Base-by-base conservation (phyloP, 2,113 vertebrate genomes). In the Tichodroma muraria region DNA sequence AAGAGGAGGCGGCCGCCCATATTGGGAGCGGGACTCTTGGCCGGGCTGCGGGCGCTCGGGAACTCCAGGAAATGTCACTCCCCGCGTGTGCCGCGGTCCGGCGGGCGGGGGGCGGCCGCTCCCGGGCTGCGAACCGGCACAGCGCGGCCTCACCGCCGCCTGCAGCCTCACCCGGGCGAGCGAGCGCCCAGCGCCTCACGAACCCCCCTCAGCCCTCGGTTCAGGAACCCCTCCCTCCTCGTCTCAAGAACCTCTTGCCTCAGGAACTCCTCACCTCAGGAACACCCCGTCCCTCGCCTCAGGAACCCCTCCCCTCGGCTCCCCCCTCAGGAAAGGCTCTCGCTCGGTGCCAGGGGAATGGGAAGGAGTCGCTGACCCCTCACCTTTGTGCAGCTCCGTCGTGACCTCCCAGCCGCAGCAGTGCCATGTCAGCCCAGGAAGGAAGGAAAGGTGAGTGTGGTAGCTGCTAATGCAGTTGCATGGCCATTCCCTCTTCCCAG, bases 261-360 rank as follows among this genome's bases (percentile, higher is more conserved):
- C 59, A 42, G 33, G 23, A 20, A 4, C 16, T 22, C 8, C 33
- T 14, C 38, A 2, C 5, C 27, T 77, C 65, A 49, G 37, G 21
- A 15, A 4, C 27, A 6, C 21, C 18, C 9, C 25, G n/a, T 15
- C 27, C 8, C 42, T 66, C 27, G 0, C 45, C 35, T 40, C 63
- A 56, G 42, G 21, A 30, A 0, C 13, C 10, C 18, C 19, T 44
- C 7, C 3, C 11, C 40, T 9, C 12, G 1, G 38, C 19, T 63
- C 1, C 38, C 4, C 4, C 19, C 35, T 68, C 57, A 13, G 60
- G 42, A 69, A 28, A 22, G 3, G 35, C 16, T 68, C 16, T 68
- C 21, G 0, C 11, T 59, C 13, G 11, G 9, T 8, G 6, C 21
- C 8, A 1, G 8, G 5, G 44, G 8, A 59, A 15, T 6, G 50